A percentile compares a stretch with the other conserved stretches of the same genome.
Evolutionary conservation across 35 echinoderm and acorn worm species (phyloP).

Genomic region (Amphiura filiformis): DNA sequence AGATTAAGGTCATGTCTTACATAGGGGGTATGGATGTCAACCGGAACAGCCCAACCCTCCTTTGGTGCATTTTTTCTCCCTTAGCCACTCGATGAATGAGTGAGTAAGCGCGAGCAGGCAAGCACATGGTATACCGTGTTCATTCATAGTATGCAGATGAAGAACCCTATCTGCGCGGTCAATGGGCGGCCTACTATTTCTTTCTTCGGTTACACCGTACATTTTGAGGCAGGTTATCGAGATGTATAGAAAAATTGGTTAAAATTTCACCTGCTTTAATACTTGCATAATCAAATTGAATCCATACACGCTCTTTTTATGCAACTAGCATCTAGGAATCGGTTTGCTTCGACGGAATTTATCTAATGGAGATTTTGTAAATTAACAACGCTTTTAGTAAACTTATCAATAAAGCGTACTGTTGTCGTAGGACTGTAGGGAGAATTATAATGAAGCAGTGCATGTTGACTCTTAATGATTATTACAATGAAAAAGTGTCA

Average conservation of each 20-base stretch:
- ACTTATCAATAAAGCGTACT: neutral
- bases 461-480: neutral
- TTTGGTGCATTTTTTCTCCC: neutral
- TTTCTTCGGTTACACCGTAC: neutral
- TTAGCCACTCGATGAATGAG: neutral
- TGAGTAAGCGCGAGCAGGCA: neutral
- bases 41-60: too few relatives aligned
- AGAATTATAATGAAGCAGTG: neutral
- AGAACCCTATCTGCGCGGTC: neutral
- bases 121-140: neutral
- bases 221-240: neutral
- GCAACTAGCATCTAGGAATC: neutral
- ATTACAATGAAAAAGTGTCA: neutral
- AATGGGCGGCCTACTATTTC: conserved; percentile 13
- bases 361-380: too few relatives aligned
- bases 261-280: neutral
- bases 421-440: neutral
- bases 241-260: neutral
- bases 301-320: neutral
- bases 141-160: neutral
- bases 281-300: neutral
- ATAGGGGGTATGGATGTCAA: too few relatives aligned
- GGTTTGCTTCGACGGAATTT: too few relatives aligned
- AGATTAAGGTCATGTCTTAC: too few relatives aligned
- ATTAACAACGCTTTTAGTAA: too few relatives aligned